Evolutionary conservation across 2,113 vertebrate genomes (phyloP), one percentile per base, ranked within the genome.

Genomic region (Callionymus lyra): DNA sequence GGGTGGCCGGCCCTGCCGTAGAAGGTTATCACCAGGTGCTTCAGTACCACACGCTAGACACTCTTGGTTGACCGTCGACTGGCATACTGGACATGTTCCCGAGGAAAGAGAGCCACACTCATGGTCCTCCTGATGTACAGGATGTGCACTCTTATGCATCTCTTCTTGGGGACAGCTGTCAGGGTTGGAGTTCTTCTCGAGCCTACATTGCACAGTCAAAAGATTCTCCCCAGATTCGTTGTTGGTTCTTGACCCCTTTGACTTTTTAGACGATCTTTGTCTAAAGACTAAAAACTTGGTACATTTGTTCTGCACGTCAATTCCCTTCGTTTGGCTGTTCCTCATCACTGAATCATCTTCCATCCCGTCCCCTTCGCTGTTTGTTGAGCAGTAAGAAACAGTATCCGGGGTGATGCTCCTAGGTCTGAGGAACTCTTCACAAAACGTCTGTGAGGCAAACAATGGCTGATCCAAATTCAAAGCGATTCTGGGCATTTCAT

Each of bases 211-310:
- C 38, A 70, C 65, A 18, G 34, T 9, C 12, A 37, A 13, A 16
- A 40, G n/a, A 43, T 37, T 42, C n/a, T 69, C 56, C 6, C 33
- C 40, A 12, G 16, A 48, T 16, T 34, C 14, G 18, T 76, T 34
- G 77, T 74, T 15, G 18, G 50, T 15, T 34, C 4, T 57, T 2
- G 6, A 31, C 31, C 52, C 14, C 50, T 80, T 84, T 3, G 53
- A 34, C 63, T 70, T 87, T 38, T 70, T 82, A 57, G 88, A 81
- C 12, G 86, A 84, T 6, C 85, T 86, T 74, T 87, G 87, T 40
- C 83, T 68, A 56, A 87, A 87, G 2, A 81, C 69, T 6, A 74
- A 80, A 60, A 81, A 80, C 55, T 71, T 82, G 1, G 77, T 81
- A 10, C 63, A 17, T 70, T 53, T 55, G 13, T 41, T 56, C 31